phyloP scores from a whole-genome alignment of 2,888 invertebrate species.

The Allolobophora icterica region DNA sequence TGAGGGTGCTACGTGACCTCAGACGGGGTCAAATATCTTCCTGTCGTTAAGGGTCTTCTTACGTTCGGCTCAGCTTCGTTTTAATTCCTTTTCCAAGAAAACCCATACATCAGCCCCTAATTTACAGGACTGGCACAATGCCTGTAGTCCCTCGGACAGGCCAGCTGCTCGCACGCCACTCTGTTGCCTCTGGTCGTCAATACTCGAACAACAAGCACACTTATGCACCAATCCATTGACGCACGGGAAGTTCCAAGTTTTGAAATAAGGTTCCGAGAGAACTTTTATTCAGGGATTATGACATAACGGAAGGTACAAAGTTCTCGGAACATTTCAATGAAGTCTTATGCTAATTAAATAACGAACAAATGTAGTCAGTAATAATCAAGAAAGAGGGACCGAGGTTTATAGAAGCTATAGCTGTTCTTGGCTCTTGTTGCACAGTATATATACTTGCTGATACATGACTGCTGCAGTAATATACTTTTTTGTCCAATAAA shows the following conservation, averaged over 20 bases:
- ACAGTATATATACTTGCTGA: too few species aligned
- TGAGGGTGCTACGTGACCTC: neutral
- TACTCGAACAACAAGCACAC: neutral
- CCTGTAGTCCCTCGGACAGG: too few species aligned
- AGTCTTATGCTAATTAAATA: neutral
- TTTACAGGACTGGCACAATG: too few species aligned
- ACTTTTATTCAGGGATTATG: neutral
- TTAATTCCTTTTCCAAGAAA: neutral
- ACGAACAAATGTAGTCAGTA: too few species aligned
- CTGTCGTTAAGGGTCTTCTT: neutral
- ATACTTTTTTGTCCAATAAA: too few species aligned
- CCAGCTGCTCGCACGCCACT: neutral
- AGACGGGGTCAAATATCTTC: neutral
- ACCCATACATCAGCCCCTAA: too few species aligned
- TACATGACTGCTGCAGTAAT: too few species aligned
- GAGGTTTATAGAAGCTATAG: too few species aligned
- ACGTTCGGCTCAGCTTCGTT: neutral
- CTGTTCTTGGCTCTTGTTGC: too few species aligned
- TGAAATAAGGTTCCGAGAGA: neutral
- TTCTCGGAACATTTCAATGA: neutral
- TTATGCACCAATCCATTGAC: neutral
- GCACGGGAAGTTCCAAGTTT: neutral
- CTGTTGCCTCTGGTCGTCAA: neutral
- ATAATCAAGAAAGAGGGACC: too few species aligned
- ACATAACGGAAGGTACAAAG: neutral